phyloP scores from a whole-genome alignment of 2,797 vertebrate genomes.

The Acanthiza pusilla region DNA sequence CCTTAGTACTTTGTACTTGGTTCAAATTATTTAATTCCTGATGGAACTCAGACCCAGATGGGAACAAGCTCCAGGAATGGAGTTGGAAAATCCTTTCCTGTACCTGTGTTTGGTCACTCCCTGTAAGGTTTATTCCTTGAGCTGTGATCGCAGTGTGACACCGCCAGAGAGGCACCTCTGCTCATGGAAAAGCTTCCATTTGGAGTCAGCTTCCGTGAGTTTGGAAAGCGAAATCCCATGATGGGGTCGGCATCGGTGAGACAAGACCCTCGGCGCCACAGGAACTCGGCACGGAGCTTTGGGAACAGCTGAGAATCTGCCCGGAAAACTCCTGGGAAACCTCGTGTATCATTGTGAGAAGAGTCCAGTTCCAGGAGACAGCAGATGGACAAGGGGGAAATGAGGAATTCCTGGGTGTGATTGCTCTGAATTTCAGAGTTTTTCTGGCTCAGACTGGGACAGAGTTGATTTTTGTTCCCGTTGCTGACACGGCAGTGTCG shows the following conservation, averaged over 20 bases:
- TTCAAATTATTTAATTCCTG: neutral
- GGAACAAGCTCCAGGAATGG: neutral
- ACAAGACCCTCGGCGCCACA: rapidly evolving
- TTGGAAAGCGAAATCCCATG: neutral
- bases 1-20: neutral
- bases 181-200: rapidly evolving
- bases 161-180: rapidly evolving
- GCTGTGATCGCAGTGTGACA: neutral
- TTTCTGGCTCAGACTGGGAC: neutral
- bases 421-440: neutral
- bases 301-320: neutral
- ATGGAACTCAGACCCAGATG: rapidly evolving
- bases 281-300: rapidly evolving
- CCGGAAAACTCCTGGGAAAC: neutral
- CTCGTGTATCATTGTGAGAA: rapidly evolving
- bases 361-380: rapidly evolving
- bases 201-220: rapidly evolving
- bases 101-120: rapidly evolving
- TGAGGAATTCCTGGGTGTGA: neutral
- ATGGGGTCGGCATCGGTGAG: neutral
- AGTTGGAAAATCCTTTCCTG: neutral
- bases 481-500: neutral
- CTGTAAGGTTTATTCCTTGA: neutral
- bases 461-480: neutral
- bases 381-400: neutral